Evolutionary conservation across 2,888 invertebrate species (phyloP).

Genomic region (Heliconius ismenius): DNA sequence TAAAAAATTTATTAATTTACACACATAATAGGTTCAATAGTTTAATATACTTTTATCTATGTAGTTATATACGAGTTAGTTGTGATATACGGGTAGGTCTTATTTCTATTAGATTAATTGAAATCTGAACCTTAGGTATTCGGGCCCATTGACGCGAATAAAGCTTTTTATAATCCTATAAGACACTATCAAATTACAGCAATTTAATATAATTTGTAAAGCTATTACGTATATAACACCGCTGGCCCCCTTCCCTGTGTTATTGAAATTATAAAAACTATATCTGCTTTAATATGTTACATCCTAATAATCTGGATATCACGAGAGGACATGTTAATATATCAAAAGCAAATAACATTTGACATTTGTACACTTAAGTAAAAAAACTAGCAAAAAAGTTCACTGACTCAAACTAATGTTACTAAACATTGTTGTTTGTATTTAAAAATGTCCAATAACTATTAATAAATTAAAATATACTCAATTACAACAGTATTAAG

Average conservation of each 20-base stretch:
- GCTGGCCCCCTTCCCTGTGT: neutral
- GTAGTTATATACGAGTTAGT: neutral
- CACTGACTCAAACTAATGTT: slow-evolving; percentile 16
- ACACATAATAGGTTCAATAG: neutral
- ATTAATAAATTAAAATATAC: neutral
- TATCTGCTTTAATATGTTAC: slow-evolving; percentile 15
- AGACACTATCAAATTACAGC: neutral
- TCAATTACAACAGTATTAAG: neutral
- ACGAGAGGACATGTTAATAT: slow-evolving; percentile 9
- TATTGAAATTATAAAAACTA: slow-evolving; percentile 13
- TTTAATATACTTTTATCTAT: neutral
- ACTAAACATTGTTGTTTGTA: neutral
- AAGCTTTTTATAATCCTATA: slow-evolving; percentile 10
- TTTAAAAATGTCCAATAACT: neutral
- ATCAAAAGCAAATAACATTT: neutral
- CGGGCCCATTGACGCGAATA: neutral
- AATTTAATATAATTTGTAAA: neutral
- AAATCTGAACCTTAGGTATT: slow-evolving; percentile 2
- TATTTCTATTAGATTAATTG: slow-evolving; percentile 3
- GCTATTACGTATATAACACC: neutral
- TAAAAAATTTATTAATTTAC: no score
- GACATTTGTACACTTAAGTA: neutral
- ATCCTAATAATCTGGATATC: slow-evolving; percentile 5
- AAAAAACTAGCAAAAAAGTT: slow-evolving; percentile 10
- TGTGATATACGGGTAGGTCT: neutral